Evolutionary conservation across 64 coral and sea anemone species (phyloP), one percentile per base, ranked within the genome.

Genomic region (Acropora tenuis): DNA sequence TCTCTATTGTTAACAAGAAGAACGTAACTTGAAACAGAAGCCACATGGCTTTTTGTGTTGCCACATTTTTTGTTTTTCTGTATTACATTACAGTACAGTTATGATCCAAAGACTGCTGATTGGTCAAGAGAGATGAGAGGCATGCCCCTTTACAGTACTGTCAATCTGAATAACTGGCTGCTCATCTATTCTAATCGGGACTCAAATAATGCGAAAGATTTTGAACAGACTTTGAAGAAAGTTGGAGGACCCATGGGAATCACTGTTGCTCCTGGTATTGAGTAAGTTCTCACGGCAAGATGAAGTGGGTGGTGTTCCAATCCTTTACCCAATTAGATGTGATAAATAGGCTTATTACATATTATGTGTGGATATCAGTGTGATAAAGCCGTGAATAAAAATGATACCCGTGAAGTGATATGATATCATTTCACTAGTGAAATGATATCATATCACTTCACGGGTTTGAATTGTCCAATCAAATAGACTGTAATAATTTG

Each of bases 201-300:
- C 11, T 9, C 2, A 69, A 68, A 16, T 8, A 78, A 86, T 94
- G 97, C 89, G 19, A 74, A 55, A 46, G 92, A 96, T 17, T 99
- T 99, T 60, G 5, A 5, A 6, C 19, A 88, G n/a, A 94, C 94
- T 4, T 63, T 99, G 55, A 20, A 59, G 8, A 76, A 86, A 71
- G 97, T 99, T 12, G 91, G 91, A 89, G 91, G 76, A 11, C 97
- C 97, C 8, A 99, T 99, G 97, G 97, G 97, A 10, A 96, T 99
- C 6, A 13, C 9, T 1, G 92, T 94, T 16, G 1, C 4, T 0
- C 73, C 30, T 2, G 10, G 66, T 15, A 61, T 3, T 5, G 69
- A 75, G 96, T 98, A 86, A 95, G 96, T 93, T 0, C 47, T 66
- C 11, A 2, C 16, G 60, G 6, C 13, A 11, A 11, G 60, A 15